Conservation (phyloP, 2,113 vertebrate genomes). For the Nyctereutes procyonoides region DNA sequence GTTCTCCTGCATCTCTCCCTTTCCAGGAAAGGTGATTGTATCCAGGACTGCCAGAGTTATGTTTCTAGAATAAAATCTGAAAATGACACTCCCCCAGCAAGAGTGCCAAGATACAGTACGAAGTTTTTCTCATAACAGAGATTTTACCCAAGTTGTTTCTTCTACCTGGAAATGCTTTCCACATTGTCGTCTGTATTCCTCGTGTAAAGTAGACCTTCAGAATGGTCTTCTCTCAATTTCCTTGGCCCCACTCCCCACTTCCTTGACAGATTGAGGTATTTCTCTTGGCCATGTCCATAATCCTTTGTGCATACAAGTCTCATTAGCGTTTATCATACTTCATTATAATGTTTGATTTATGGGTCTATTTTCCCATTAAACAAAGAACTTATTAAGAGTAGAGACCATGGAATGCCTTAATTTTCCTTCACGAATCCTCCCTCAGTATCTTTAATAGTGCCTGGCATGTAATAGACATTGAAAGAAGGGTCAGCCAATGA, state of each 20-base stretch:
- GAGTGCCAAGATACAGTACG: not conserved
- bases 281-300: fast-evolving
- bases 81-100: not conserved
- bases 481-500: not conserved
- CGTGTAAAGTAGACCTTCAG: not conserved
- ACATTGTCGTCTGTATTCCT: not conserved
- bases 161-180: not conserved
- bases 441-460: not conserved
- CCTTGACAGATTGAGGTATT: not conserved
- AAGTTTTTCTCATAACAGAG: not conserved
- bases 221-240: not conserved
- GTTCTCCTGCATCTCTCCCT: not conserved
- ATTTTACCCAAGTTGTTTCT: not conserved
- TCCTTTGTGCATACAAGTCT: not conserved
- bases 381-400: not conserved
- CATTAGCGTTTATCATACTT: no score
- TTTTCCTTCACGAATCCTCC: not conserved
- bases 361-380: not conserved
- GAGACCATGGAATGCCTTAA: not conserved
- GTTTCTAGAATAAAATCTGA: not conserved
- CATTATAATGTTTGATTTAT: not conserved
- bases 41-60: not conserved
- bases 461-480: not conserved
- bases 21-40: not conserved
- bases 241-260: not conserved